A percentile compares a stretch with the other conserved stretches of the same genome.
phyloP scores from a whole-genome alignment of 2,888 invertebrate species.

The Axea sp. region DNA sequence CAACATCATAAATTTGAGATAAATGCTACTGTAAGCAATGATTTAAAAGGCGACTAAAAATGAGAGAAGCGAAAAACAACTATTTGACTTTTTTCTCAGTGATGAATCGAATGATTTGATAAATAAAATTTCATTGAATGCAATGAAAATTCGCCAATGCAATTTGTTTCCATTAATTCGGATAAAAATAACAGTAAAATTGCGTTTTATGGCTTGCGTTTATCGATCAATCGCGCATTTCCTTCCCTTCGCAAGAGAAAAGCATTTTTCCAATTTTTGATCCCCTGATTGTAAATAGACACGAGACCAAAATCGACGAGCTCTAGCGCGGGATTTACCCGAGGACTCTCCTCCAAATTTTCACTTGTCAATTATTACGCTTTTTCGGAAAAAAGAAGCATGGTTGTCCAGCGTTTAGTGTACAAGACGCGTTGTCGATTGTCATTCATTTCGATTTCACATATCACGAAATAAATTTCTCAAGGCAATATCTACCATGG shows the following conservation, averaged over 20 bases:
- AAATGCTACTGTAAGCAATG: no score
- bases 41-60: no score
- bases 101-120: no score
- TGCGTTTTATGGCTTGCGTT: no score
- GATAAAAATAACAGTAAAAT: no score
- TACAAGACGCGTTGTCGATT: neutral
- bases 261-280: no score
- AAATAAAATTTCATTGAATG: slow-evolving; percentile 21
- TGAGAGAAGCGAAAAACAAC: neutral
- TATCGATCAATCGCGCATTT: no score
- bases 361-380: slow-evolving; percentile 56
- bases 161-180: slow-evolving; percentile 9
- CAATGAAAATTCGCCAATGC: slow-evolving; percentile 32
- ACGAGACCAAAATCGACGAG: neutral
- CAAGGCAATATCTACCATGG: neutral
- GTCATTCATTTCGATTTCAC: slow-evolving; percentile 23
- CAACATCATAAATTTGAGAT: no score
- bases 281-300: no score
- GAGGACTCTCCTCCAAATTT: slow-evolving; percentile 43
- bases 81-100: slow-evolving; percentile 43
- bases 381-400: slow-evolving; percentile 22
- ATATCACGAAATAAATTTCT: slow-evolving; percentile 13
- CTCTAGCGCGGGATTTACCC: slow-evolving; percentile 42
- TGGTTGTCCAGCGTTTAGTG: slow-evolving; percentile 3
- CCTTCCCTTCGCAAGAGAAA: no score